Conservation (phyloP, 2,888 invertebrate species). For the Abscondita cerata region DNA sequence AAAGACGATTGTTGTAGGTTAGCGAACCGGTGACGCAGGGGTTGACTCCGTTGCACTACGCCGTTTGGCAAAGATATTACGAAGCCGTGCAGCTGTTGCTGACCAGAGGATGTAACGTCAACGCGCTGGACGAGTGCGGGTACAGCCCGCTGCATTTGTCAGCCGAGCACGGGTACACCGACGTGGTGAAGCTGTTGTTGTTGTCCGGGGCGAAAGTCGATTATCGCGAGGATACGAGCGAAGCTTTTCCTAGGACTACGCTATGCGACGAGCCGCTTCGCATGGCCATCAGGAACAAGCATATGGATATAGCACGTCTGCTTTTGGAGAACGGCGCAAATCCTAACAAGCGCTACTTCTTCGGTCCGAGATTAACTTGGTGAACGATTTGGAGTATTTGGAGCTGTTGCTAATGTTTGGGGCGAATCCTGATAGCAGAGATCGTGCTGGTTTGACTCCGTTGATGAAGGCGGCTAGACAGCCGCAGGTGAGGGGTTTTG, state of each 20-base stretch:
- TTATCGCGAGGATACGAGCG: constrained; percentile 74
- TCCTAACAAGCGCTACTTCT: constrained; percentile 88
- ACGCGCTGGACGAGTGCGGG: constrained; percentile 87
- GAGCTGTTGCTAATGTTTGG: constrained; percentile 84
- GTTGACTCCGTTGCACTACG: constrained; percentile 89
- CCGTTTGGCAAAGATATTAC: constrained; percentile 84
- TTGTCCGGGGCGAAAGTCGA: constrained; percentile 82
- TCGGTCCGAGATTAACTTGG: constrained; percentile 91
- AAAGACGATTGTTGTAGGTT: constrained; percentile 60
- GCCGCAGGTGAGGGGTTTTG: constrained; percentile 68
- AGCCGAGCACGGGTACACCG: constrained; percentile 82
- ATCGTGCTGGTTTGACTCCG: constrained; percentile 86
- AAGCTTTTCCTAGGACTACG: constrained; percentile 74
- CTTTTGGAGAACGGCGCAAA: too few species aligned
- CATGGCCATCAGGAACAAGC: constrained; percentile 86
- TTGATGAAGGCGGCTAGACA: constrained; percentile 89
- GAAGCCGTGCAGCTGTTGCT: constrained; percentile 83
- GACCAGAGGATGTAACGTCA: constrained; percentile 84
- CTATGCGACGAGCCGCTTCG: constrained; percentile 88
- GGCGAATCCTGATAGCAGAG: constrained; percentile 86
- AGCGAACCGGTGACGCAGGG: constrained; percentile 86
- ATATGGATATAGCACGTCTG: constrained; percentile 74
- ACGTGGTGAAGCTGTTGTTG: constrained; percentile 73
- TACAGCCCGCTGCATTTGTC: constrained; percentile 89
- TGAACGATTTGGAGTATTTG: constrained; percentile 82